Percentiles rank a stretch among this genome's conserved stretches.
Conservation (phyloP, 2,797 vertebrate genomes). For the Holocentrus rufus region DNA sequence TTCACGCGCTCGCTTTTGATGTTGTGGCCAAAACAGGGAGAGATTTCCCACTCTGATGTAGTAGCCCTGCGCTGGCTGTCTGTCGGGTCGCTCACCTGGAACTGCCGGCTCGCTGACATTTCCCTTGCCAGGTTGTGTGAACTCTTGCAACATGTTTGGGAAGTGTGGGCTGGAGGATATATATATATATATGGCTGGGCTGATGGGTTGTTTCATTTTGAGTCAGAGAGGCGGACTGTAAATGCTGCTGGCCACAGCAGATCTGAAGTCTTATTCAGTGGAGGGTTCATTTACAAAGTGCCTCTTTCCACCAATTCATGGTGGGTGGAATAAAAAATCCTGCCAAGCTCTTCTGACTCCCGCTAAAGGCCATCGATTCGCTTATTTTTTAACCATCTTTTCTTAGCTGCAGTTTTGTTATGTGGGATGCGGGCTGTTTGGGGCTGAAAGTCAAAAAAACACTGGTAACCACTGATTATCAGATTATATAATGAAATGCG, state of each 20-base stretch:
- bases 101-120: constrained; percentile 12
- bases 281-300: constrained; percentile 26
- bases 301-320: constrained; percentile 14
- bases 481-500: too few relatives aligned
- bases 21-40: neutral
- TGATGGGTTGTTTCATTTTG: neutral
- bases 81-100: constrained; percentile 10
- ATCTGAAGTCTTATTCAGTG: constrained; percentile 16
- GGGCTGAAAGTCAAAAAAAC: neutral
- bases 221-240: neutral
- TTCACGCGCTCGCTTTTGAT: neutral
- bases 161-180: neutral
- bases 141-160: neutral
- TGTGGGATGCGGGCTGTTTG: neutral
- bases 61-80: neutral
- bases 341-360: constrained; percentile 28
- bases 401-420: constrained; percentile 25
- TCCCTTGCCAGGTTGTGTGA: neutral
- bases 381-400: constrained; percentile 24
- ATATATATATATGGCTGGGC: neutral
- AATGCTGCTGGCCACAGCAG: neutral
- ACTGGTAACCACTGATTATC: neutral
- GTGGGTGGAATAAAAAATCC: constrained; percentile 23
- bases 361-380: constrained; percentile 33
- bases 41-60: neutral